phyloP scores from a whole-genome alignment of 2,888 invertebrate species.

The Melanostoma scalare region DNA sequence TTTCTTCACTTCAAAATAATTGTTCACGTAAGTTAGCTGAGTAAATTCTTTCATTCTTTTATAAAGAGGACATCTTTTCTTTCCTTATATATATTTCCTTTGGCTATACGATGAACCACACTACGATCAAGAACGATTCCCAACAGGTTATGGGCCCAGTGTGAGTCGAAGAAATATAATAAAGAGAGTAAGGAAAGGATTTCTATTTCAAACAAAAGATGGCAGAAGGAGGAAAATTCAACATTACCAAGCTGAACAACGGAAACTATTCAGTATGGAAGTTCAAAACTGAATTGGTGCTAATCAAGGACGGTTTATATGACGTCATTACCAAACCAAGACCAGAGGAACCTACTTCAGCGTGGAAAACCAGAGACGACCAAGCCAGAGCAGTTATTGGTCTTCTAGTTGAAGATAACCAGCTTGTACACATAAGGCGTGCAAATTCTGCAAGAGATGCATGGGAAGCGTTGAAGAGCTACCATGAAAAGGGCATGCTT shows the following conservation, averaged over 20 bases:
- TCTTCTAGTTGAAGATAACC: neutral
- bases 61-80: too few species aligned
- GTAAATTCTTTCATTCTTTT: too few species aligned
- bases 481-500: constrained; percentile 15
- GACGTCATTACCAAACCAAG: neutral
- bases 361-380: neutral
- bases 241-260: neutral
- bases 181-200: too few species aligned
- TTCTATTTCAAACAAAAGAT: too few species aligned
- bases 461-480: neutral
- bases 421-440: neutral
- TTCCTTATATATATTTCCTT: too few species aligned
- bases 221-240: neutral
- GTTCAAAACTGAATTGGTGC: neutral
- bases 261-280: constrained; percentile 6
- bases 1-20: too few species aligned
- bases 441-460: neutral
- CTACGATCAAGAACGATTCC: too few species aligned
- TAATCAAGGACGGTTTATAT: constrained; percentile 5
- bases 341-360: neutral
- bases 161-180: too few species aligned
- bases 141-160: too few species aligned
- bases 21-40: too few species aligned
- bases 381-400: neutral
- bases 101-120: too few species aligned